Conservation (phyloP, 2,113 vertebrate species). For the Melozone crissalis region DNA sequence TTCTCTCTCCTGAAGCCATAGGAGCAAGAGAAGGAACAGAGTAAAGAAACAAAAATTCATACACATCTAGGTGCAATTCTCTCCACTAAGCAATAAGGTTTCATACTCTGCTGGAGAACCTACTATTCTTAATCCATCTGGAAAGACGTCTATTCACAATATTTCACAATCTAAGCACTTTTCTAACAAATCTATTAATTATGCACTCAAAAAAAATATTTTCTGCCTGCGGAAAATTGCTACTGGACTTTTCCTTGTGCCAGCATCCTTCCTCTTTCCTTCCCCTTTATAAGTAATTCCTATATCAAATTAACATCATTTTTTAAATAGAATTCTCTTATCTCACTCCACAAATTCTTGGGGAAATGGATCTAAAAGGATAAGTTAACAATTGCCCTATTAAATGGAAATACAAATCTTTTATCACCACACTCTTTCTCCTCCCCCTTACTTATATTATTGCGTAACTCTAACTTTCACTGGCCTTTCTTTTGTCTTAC, state of each 20-base stretch:
- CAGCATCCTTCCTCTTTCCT: constrained; percentile 2
- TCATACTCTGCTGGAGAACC: constrained; percentile 57
- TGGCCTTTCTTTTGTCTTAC: background rate
- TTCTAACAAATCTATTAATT: constrained; percentile 79
- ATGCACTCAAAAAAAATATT: constrained; percentile 76
- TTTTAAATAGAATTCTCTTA: background rate
- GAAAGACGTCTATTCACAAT: constrained; percentile 64
- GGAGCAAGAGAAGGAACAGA: constrained; percentile 26
- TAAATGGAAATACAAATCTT: background rate
- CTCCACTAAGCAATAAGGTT: constrained; percentile 63
- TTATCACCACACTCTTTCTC: background rate
- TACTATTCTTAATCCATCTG: constrained; percentile 75
- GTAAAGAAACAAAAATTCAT: constrained; percentile 47
- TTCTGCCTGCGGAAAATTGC: constrained; percentile 68
- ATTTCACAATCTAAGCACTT: constrained; percentile 77
- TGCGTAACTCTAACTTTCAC: background rate
- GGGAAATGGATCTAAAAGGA: background rate
- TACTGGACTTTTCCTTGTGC: constrained; percentile 50
- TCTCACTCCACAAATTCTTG: background rate
- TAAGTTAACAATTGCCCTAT: background rate
- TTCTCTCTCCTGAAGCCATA: background rate
- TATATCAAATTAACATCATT: background rate
- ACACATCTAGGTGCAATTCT: constrained; percentile 57
- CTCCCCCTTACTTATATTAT: background rate
- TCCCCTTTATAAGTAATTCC: constrained; percentile 35